Evolutionary conservation across 2,113 vertebrate species (phyloP).

Genomic region (Xenopus laevis): DNA sequence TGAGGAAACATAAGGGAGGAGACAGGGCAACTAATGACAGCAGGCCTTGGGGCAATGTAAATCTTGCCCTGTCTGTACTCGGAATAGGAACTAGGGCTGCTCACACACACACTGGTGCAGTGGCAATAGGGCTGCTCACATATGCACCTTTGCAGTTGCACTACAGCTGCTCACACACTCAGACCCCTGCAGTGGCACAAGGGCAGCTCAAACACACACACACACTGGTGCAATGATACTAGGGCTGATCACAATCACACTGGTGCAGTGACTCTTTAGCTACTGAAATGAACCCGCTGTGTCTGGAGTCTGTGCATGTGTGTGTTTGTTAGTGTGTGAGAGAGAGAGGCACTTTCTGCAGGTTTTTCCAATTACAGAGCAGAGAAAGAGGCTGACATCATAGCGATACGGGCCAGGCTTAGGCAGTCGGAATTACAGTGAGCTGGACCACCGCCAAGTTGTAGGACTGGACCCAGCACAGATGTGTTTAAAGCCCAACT

Average conservation of each 20-base stretch:
- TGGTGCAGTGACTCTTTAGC: neutral
- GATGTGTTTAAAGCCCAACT: conserved; percentile 60
- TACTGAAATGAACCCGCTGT: neutral
- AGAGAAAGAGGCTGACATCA: conserved; percentile 81
- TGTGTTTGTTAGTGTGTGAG: neutral
- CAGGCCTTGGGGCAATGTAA: too few species aligned
- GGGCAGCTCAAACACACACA: too few species aligned
- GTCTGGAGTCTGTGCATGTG: neutral
- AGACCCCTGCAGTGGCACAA: too few species aligned
- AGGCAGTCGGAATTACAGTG: conserved; percentile 70
- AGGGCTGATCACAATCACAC: neutral
- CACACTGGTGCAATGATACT: too few species aligned
- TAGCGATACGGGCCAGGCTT: conserved; percentile 43
- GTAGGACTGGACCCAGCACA: conserved; percentile 62
- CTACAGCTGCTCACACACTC: too few species aligned
- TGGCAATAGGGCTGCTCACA: too few species aligned
- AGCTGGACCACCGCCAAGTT: conserved; percentile 75
- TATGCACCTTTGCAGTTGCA: too few species aligned
- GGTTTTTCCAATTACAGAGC: conserved; percentile 77
- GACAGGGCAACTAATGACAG: too few species aligned
- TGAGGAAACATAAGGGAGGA: too few species aligned
- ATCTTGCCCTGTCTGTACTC: too few species aligned
- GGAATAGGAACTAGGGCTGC: too few species aligned
- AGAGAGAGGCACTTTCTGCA: conserved; percentile 53
- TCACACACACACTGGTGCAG: too few species aligned